phyloP scores from a whole-genome alignment of 2,113 vertebrate species.

The Campylomormyrus numenius region DNA sequence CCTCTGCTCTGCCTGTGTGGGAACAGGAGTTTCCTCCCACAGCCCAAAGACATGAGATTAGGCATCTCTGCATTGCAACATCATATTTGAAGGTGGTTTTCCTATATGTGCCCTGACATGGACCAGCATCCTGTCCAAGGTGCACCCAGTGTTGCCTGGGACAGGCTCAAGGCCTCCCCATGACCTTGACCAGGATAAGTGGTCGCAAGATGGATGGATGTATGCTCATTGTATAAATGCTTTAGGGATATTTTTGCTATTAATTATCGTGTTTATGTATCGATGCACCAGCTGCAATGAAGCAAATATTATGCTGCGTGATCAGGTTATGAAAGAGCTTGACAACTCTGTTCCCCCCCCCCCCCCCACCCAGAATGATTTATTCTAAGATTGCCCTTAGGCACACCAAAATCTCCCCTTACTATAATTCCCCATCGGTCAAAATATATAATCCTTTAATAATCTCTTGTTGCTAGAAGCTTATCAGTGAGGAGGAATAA shows the following conservation, averaged over 20 bases:
- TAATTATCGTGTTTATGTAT: background rate
- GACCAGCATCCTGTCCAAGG: background rate
- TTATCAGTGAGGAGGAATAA: background rate
- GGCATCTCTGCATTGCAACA: background rate
- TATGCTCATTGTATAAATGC: background rate
- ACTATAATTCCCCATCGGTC: background rate
- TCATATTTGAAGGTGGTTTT: background rate
- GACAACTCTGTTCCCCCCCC: background rate
- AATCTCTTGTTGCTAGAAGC: background rate
- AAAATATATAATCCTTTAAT: background rate
- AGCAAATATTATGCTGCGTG: background rate
- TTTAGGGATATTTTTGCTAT: background rate
- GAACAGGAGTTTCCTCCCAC: background rate
- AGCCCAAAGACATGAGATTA: background rate
- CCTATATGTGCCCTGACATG: background rate
- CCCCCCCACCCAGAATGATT: background rate
- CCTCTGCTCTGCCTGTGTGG: background rate
- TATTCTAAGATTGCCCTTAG: background rate
- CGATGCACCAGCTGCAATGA: background rate
- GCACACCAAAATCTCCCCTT: background rate
- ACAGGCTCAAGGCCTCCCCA: background rate
- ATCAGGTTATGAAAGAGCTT: background rate
- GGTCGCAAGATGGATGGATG: background rate
- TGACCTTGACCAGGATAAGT: background rate
- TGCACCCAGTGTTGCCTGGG: background rate